Conservation (phyloP, 2,797 vertebrate species). For the Crenichthys baileyi region DNA sequence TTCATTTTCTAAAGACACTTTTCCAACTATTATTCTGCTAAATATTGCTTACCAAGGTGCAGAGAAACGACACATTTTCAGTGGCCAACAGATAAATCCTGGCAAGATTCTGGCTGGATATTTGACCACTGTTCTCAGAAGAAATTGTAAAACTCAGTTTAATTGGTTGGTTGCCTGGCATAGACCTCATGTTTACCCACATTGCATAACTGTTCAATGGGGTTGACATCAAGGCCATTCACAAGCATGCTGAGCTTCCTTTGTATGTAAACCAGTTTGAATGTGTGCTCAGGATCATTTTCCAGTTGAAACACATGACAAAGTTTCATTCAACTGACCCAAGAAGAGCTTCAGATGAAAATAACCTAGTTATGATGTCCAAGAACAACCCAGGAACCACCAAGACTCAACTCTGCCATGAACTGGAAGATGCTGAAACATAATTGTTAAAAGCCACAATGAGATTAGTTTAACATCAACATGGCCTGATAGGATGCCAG, state of each 20-base stretch:
- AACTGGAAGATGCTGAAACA: background rate
- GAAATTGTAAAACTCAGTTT: too few relatives aligned
- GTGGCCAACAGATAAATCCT: background rate
- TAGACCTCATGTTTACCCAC: too few relatives aligned
- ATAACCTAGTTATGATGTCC: background rate
- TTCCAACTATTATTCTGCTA: background rate
- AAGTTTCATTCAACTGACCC: background rate
- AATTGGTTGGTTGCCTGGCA: too few relatives aligned
- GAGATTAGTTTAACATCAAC: background rate
- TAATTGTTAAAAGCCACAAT: background rate
- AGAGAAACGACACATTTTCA: background rate
- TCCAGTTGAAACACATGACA: background rate
- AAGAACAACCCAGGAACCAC: background rate
- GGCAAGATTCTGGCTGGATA: too few relatives aligned
- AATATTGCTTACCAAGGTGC: background rate
- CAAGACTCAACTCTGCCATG: background rate
- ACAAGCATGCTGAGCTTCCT: too few relatives aligned
- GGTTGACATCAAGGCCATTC: too few relatives aligned
- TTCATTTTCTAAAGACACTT: background rate
- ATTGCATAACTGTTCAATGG: too few relatives aligned
- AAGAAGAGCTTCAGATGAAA: background rate
- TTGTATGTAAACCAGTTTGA: too few relatives aligned
- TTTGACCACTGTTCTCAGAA: too few relatives aligned
- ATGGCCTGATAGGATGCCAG: too few relatives aligned
- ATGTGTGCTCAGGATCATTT: background rate